Conservation (phyloP, 1,140 invertebrate species). For the Drosophila guanche region DNA sequence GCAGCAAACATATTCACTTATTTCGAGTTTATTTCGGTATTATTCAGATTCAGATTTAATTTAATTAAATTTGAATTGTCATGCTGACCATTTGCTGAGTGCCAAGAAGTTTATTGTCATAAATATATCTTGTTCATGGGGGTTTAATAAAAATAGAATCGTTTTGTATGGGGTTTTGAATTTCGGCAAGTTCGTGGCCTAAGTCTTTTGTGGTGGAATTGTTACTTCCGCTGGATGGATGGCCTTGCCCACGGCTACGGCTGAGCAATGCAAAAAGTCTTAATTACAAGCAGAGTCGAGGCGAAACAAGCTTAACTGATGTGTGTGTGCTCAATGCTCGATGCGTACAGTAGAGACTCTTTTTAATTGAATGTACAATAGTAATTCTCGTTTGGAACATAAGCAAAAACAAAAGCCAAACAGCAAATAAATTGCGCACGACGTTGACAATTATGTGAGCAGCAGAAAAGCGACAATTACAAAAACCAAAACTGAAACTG, state of each 20-base stretch:
- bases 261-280: slow-evolving; percentile 48
- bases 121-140: slow-evolving; percentile 37
- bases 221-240: slow-evolving; percentile 55
- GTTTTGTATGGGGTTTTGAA: neutral
- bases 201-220: slow-evolving; percentile 45
- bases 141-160: slow-evolving; percentile 42
- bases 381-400: slow-evolving; percentile 27
- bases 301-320: slow-evolving; percentile 49
- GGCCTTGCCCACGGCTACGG: slow-evolving; percentile 51
- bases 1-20: too few species aligned
- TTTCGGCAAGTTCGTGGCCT: slow-evolving; percentile 40
- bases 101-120: slow-evolving; percentile 4
- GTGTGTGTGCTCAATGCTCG: slow-evolving; percentile 17
- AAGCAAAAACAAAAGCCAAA: slow-evolving; percentile 46
- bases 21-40: too few species aligned
- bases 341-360: slow-evolving; percentile 20
- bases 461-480: slow-evolving; percentile 16
- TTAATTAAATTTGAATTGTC: slow-evolving; percentile 20
- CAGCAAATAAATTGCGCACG: slow-evolving; percentile 58
- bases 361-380: slow-evolving; percentile 46
- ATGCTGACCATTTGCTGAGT: slow-evolving; percentile 9
- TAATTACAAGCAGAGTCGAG: slow-evolving; percentile 53
- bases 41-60: too few species aligned
- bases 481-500: slow-evolving; percentile 11
- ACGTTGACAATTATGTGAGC: slow-evolving; percentile 54